Evolutionary conservation across 2,797 vertebrate genomes (phyloP).

Genomic region (Pangasius djambal): DNA sequence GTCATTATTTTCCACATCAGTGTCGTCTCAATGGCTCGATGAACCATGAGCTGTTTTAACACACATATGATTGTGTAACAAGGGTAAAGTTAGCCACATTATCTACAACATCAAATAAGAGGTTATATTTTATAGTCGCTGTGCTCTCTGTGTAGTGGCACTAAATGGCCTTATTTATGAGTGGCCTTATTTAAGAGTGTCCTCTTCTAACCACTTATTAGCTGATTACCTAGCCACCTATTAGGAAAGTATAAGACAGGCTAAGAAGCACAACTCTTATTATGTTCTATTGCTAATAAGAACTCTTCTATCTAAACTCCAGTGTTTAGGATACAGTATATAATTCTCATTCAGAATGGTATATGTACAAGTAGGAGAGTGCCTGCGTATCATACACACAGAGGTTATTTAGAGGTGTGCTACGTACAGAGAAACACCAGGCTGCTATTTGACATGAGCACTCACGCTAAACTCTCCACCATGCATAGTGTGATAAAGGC

Average conservation of each 20-base stretch:
- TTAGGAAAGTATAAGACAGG: background rate
- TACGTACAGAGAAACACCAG: background rate
- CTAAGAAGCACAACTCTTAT: background rate
- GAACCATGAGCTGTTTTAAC: background rate
- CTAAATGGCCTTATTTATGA: background rate
- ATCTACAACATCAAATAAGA: background rate
- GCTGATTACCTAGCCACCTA: background rate
- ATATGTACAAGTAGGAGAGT: background rate
- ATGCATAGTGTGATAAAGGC: background rate
- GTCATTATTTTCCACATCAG: background rate
- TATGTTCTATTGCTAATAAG: background rate
- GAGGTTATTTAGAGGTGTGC: no score
- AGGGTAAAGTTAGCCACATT: background rate
- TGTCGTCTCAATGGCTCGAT: background rate
- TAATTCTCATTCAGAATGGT: background rate
- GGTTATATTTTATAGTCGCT: background rate
- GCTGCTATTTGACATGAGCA: background rate
- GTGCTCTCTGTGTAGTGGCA: background rate
- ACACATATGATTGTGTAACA: background rate
- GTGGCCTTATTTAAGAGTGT: background rate
- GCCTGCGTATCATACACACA: background rate
- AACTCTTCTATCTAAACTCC: background rate
- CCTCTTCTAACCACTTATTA: background rate
- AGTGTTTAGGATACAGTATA: background rate
- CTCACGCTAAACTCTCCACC: background rate